Evolutionary conservation across 2,797 vertebrate genomes (phyloP), one percentile per base, ranked within the genome.

Genomic region (Paguma larvata): DNA sequence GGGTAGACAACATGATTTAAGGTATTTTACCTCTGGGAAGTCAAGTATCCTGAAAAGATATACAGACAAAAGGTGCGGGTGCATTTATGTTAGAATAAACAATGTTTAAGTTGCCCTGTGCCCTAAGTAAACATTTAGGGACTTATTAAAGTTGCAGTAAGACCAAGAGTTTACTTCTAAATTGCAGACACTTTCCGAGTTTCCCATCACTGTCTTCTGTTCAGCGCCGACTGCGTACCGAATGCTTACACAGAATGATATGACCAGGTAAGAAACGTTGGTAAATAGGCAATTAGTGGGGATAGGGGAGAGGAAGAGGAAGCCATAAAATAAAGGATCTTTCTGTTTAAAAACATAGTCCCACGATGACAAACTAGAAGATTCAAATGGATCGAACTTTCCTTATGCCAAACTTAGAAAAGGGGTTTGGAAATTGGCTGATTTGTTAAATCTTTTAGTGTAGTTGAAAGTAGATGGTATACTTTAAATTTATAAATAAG

Each of bases 331-430:
- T 27, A 77, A 87, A 93, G 68, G 30, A 32, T 16, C 34, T 53
- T 68, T 85, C 46, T 93, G 34, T n/a, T 65, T 65, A 44, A 84
- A 94, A 65, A 62, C 51, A 51, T 51, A 51, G 51, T 51, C 51
- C 51, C 51, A 51, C 51, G 15, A 99, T 99, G 99, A 99, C 99
- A 98, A 99, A 99, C 98, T 99, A 99, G 99, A 99, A 99, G 99
- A 99, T 99, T 98, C 99, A 99, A 98, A 99, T 99, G 99, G 99
- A 99, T 98, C 99, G 98, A 99, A 65, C 82, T 95, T 65, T 95
- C 15, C 6, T 5, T 79, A 25, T 94, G 96, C 46, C 97, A 97
- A 44, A 0, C 0, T 96, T 83, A 97, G 91, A 63, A 94, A 96
- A 97, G 48, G 94, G 51, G 97, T 67, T 96, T 95, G 96, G 62